Evolutionary conservation across 2,888 invertebrate species (phyloP), one percentile per base, ranked within the genome.

Genomic region (Zaprionus obscuricornis): DNA sequence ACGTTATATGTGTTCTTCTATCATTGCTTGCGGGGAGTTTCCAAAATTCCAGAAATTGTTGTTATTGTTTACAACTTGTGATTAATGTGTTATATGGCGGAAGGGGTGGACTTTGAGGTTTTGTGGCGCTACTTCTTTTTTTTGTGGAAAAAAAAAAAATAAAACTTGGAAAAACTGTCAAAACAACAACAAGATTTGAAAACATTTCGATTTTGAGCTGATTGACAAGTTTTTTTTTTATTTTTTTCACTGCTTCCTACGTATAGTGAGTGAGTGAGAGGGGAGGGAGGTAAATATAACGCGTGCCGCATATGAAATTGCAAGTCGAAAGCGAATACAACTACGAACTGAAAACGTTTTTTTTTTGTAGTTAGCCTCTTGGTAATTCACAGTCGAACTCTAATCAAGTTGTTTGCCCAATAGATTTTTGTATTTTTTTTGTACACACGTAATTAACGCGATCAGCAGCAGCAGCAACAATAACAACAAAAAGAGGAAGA

Each of bases 331-430:
- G 22, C 40, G 24, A 4, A 59, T 14, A 34, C 11, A 8, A 20
- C 26, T 22, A 22, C 22, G 13, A 34, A n/a, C n/a, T n/a, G n/a
- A n/a, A n/a, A n/a, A n/a, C n/a, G n/a, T n/a, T n/a, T n/a, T n/a
- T n/a, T n/a, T n/a, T 14, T 36, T 31, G 10, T 17, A 58, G 39
- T 67, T 47, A 49, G 43, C 42, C 51, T 52, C 17, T n/a, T 34
- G 51, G 18, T 45, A 84, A 79, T 84, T 79, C 69, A 58, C 79
- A 84, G 43, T 10, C 50, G 63, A 52, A 49, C 57, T 57, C 79
- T 79, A 79, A 79, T 77, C 76, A 72, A 81, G 65, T 79, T 81
- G 84, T 79, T 79, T 79, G 84, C 55, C 63, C 77, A 76, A 83
- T 76, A 64, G 71, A n/a, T n/a, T n/a, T n/a, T n/a, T n/a, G n/a